phyloP scores from a whole-genome alignment of 2,113 vertebrate genomes.

The Pseudorectes ferrugineus region DNA sequence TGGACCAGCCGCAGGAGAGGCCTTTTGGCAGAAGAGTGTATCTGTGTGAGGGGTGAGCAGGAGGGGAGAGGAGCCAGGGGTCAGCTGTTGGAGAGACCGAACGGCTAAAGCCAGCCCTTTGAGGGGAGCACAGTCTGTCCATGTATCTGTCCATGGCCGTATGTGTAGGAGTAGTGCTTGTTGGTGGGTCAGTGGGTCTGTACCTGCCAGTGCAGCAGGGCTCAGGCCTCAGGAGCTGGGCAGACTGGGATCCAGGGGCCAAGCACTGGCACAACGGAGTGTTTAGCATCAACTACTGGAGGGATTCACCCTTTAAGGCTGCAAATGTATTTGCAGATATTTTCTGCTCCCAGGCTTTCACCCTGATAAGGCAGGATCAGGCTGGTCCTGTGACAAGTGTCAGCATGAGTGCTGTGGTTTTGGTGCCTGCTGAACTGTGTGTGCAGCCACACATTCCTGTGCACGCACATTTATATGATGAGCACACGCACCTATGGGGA shows the following conservation, averaged over 20 bases:
- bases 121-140: neutral
- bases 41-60: neutral
- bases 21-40: neutral
- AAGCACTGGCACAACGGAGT: neutral
- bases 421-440: neutral
- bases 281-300: neutral
- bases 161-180: neutral
- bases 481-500: fast-evolving
- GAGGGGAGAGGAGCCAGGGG: neutral
- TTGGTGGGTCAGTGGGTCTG: neutral
- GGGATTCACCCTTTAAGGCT: neutral
- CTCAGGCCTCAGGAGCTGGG: neutral
- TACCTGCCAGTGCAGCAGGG: no score
- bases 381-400: neutral
- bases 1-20: neutral
- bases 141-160: fast-evolving
- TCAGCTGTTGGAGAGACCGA: neutral
- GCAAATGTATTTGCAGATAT: fast-evolving
- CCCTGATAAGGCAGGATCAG: neutral
- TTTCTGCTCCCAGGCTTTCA: neutral
- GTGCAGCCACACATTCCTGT: neutral
- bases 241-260: neutral
- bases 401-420: neutral
- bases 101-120: neutral
- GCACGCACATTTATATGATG: fast-evolving